These are phyloP conservation scores for Heterohyrax brucei DNA, from an alignment of 2,797 vertebrate species.

Conservation along the genomic window DNA sequence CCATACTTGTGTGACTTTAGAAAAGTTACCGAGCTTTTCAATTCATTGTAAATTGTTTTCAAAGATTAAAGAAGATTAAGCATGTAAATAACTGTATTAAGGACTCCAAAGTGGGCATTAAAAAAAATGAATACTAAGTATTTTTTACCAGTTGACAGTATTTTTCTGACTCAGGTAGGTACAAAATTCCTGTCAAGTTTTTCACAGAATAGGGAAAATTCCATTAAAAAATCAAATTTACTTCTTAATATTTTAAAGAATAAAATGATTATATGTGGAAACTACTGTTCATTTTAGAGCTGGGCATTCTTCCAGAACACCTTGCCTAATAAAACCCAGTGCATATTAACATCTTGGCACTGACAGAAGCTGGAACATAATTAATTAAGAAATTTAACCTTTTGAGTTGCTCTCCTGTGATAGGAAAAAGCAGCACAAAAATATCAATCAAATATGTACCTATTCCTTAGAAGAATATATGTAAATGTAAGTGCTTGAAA, in stretches of 20 bases:
- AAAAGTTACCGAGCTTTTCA: not conserved
- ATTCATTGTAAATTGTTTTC: not conserved
- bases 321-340: not conserved
- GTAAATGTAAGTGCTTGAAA: not conserved
- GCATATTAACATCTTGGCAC: not conserved
- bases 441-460: not conserved
- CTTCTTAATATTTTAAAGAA: conserved; percentile 25
- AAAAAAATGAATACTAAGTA: not conserved
- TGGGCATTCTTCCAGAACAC: not conserved
- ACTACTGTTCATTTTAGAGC: not conserved
- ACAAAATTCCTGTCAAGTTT: not conserved
- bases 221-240: not conserved
- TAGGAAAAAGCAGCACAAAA: not conserved
- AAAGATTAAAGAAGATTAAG: conserved; percentile 1
- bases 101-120: not conserved
- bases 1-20: not conserved
- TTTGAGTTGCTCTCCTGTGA: not conserved
- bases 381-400: not conserved
- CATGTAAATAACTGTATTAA: not conserved
- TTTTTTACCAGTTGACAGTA: not conserved
- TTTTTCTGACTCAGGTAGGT: not conserved
- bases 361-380: conserved; percentile 14
- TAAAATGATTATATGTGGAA: not conserved
- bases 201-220: not conserved
- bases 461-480: not conserved